Evolutionary conservation across 2,797 vertebrate genomes (phyloP), one percentile per base, ranked within the genome.

Genomic region (Alectoris magna): DNA sequence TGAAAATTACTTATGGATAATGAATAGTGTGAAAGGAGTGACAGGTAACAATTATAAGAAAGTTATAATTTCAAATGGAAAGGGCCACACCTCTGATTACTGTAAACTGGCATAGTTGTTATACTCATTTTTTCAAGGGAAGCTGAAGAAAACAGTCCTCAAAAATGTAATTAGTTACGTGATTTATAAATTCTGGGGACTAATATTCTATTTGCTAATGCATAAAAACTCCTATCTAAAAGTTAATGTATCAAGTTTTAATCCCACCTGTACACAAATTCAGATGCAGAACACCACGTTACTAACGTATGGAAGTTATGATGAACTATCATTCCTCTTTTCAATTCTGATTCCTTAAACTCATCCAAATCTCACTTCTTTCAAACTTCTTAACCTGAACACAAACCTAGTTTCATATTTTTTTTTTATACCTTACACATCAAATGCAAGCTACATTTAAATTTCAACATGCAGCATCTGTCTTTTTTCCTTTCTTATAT

Each of bases 241-340:
- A 58, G 10, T 69, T 26, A 74, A 10, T 63, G 22, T 12, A 71
- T 48, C 12, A 2, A 48, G 4, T 62, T 85, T 70, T 60, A 70
- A 59, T 43, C 16, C 15, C 0, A 0, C 69, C 2, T 22, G 36
- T 19, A 58, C 23, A 82, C 7, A 82, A 71, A 36, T 58, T 91
- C 43, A 21, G 49, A 75, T 39, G 64, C 10, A 58, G 53, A 58
- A 29, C 15, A 62, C 41, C 26, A 62, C 3, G 21, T 62, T 26
- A 31, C 10, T 71, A 44, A 24, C 4, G 2, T 2, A 1, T 60
- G 10, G 34, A 36, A 6, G 2, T 29, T 69, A 36, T 21, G 3
- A 48, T 27, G 21, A 43, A 53, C 17, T 82, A 44, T 1, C 22
- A 9, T 7, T 29, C 16, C 23, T 56, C 59, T 78, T 82, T 49